A percentile compares a stretch with the other conserved stretches of the same genome.
These are phyloP conservation scores for Squalus acanthias DNA, from an alignment of 2,797 vertebrate genomes.

Conservation along the genomic window DNA sequence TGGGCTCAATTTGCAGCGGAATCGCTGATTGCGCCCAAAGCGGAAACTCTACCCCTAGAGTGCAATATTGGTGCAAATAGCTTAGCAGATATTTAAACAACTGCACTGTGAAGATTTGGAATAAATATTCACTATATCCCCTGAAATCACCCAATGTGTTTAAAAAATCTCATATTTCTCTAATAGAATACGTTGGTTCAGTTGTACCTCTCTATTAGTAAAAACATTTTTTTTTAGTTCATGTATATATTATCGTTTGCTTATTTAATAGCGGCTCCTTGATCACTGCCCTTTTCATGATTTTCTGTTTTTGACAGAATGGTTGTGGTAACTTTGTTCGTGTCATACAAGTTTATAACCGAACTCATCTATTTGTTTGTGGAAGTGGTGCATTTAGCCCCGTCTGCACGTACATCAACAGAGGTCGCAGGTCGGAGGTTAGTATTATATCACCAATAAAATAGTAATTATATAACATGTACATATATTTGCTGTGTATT, in stretches of 20 bases:
- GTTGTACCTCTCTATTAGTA: background rate
- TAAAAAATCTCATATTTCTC: background rate
- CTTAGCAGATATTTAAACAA: background rate
- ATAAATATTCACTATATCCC: background rate
- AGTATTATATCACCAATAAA: constrained; percentile 38
- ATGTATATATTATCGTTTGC: background rate
- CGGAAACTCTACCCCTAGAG: background rate
- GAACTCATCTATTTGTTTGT: constrained; percentile 90
- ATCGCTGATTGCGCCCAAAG: no score
- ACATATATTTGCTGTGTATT: background rate
- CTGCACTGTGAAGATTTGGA: background rate
- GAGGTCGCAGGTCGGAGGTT: constrained; percentile 89
- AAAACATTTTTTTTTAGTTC: background rate
- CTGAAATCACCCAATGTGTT: background rate
- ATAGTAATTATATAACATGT: background rate
- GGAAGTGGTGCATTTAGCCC: constrained; percentile 95
- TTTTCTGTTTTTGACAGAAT: constrained; percentile 60
- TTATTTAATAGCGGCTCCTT: background rate
- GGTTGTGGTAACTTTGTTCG: constrained; percentile 95
- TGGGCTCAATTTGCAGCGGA: no score
- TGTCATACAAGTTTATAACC: constrained; percentile 86
- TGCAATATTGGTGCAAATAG: background rate
- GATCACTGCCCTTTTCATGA: background rate
- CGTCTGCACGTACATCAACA: constrained; percentile 83
- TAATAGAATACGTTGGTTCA: background rate